Evolutionary conservation across 2,888 invertebrate genomes (phyloP), one percentile per base, ranked within the genome.

Genomic region (Athetis lepigone): DNA sequence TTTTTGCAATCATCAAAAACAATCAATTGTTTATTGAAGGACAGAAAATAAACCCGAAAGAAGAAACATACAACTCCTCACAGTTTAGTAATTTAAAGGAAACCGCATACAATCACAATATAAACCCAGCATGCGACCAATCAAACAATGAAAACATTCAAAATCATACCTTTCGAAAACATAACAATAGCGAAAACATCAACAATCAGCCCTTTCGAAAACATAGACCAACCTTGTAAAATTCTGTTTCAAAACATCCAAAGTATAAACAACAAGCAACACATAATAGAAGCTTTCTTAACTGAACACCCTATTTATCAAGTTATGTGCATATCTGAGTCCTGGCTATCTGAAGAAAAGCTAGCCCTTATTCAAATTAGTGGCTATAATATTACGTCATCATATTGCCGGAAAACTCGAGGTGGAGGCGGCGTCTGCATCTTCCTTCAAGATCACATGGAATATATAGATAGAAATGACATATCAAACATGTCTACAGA

Each of bases 261-360:
- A 36, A 36, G n/a, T 11, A 36, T 36, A 9, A 4, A 36, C 36
- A 36, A 36, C n/a, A 9, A 36, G 11, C 36, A 36, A 36, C 9
- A 36, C 11, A 36, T 4, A 7, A n/a, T 13, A 4, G 13, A 36
- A 36, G 13, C 36, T 36, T 36, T 9, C 11, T 13, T 13, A 36
- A 36, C n/a, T 7, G 27, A 27, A 27, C 4, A 36, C 36, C 36
- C 36, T 36, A 36, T 9, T 9, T 42, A 42, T 16, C 42, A 42
- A 42, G 42, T 9, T 42, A 16, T 16, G 11, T 42, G 42, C 18
- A 42, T 42, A 42, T 42, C 42, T 18, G 42, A 42, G 11, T 42
- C 42, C 42, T 42, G 42, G 42, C 42, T 42, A 42, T 42, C 42
- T 42, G 42, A 42, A 42, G 42, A 42, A 42, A 42, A 42, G 18